Conservation (phyloP, 1,140 invertebrate genomes). For the Cyrtorhinus lividipennis region DNA sequence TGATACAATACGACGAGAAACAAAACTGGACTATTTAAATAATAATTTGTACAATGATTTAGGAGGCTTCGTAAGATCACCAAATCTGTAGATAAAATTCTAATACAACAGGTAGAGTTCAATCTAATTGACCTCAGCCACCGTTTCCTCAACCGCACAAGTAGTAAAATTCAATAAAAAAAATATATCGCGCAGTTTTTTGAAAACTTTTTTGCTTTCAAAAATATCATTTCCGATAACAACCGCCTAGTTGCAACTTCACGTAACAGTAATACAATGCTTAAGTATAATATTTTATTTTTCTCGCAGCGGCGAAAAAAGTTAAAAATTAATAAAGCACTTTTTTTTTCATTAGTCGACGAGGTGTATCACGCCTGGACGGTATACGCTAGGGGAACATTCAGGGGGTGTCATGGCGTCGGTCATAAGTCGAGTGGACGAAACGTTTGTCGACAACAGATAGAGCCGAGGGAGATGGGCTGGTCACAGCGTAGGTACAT, state of each 20-base stretch:
- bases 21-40: too few species aligned
- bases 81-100: too few species aligned
- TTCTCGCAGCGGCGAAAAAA: too few species aligned
- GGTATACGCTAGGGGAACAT: conserved; percentile 8
- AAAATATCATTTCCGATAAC: neutral
- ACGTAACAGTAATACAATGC: too few species aligned
- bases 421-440: conserved; percentile 20
- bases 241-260: neutral
- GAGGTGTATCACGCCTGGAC: conserved; percentile 18
- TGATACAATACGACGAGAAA: neutral
- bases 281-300: too few species aligned
- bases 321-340: conserved; percentile 19
- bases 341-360: too few species aligned
- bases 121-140: conserved; percentile 7
- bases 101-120: too few species aligned
- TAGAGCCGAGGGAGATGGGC: conserved; percentile 36
- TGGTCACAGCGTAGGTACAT: conserved; percentile 36
- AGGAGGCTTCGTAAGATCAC: too few species aligned
- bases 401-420: conserved; percentile 12
- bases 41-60: too few species aligned
- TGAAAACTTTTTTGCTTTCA: neutral
- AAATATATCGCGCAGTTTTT: neutral
- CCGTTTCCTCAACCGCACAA: neutral
- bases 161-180: neutral
- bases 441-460: conserved; percentile 41